Base-by-base conservation (phyloP, 2,797 vertebrate species). In the Notoglanidium macrostoma region DNA sequence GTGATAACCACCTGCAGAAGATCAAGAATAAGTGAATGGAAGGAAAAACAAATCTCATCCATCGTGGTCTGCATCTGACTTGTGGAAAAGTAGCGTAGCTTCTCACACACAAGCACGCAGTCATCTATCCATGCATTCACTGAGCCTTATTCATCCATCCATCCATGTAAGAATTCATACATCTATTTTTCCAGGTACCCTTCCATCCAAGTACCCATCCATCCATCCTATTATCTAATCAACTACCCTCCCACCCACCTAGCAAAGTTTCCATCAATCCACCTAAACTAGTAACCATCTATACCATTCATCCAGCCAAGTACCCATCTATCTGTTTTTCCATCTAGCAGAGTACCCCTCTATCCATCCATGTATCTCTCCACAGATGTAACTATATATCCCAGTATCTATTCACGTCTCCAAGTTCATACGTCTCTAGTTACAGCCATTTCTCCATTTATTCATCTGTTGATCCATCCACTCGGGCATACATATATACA, bases 1-100 rank as follows among this genome's bases (percentile, higher is more conserved):
- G 92, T 99, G 98, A 91, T 99, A 99, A 86, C 98, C 98, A 88
- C 98, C 98, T 98, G 90, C 9, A 73, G 0, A 78, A 77, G 68
- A 80, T 17, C n/a, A 76, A 49, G 1, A 15, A 32, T 12, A 86
- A 81, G 14, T 19, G n/a, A 68, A 51, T 3, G 26, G 11, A 49
- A 51, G 19, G 5, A 40, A 59, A 32, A 55, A 10, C 26, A 5
- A 29, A 55, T 35, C 15, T 21, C 4, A 7, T 19, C 68, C 21
- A 4, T 23, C 8, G 23, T 72, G 29, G 8, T 23, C 19, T 44
- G 68, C 68, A 23, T 44, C 10, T 72, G 68, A 72, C 19, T 21
- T 70, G 32, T 21, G 68, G 15, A 70, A 55, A 35, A 40, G 19
- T 40, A 40, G 35, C 26, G 21, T n/a, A 46, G 3, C 40, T 44